These are phyloP conservation scores for Sialia sialis DNA, from an alignment of 2,113 vertebrate genomes.

Conservation along the genomic window DNA sequence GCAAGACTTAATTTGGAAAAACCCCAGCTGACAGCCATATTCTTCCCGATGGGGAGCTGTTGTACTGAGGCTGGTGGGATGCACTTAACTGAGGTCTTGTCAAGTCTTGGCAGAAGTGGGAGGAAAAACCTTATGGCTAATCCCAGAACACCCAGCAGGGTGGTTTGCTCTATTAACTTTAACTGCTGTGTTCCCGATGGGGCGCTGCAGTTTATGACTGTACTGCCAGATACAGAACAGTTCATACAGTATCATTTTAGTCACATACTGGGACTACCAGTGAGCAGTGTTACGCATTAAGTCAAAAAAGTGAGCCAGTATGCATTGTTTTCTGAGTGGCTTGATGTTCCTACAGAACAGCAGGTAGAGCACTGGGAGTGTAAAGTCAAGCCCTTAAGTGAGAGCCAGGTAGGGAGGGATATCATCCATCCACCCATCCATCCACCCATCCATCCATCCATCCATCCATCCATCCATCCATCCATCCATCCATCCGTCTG, in stretches of 20 bases:
- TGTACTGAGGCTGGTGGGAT: not conserved
- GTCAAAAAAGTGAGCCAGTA: not conserved
- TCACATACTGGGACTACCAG: not conserved
- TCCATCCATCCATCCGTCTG: not conserved
- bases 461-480: not conserved
- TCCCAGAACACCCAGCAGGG: slow-evolving; percentile 14
- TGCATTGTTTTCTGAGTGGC: not conserved
- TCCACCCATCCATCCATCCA: not conserved
- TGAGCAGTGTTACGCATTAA: not conserved
- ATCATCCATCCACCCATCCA: not conserved
- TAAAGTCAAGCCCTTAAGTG: not conserved
- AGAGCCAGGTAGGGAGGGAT: not conserved
- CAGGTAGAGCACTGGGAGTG: not conserved
- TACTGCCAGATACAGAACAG: not conserved
- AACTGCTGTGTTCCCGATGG: not conserved
- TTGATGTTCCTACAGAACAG: not conserved
- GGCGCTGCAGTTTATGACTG: not conserved
- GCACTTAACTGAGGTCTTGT: slow-evolving; percentile 6
- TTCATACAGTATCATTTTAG: not conserved
- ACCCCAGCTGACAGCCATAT: slow-evolving; percentile 19
- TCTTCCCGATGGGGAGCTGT: slow-evolving; percentile 21
- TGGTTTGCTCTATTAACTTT: slow-evolving; percentile 27
- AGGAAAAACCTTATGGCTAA: not conserved
- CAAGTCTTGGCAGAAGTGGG: slow-evolving; percentile 17
- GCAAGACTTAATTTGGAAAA: slow-evolving; percentile 35